phyloP scores from a whole-genome alignment of 2,888 invertebrate genomes.

The Nematopogon swammerdamellus region DNA sequence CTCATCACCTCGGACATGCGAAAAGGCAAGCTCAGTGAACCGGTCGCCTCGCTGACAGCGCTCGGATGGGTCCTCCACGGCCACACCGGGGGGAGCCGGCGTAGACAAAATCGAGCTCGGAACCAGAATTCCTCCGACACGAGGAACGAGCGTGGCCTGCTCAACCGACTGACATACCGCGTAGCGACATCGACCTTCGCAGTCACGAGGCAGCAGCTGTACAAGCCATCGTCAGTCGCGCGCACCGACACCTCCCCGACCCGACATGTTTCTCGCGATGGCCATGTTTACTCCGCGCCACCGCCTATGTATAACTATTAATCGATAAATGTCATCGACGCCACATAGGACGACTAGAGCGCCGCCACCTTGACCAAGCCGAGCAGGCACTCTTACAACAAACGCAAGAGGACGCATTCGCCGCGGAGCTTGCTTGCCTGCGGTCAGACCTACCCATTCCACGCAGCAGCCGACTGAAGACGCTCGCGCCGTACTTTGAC shows the following conservation, averaged over 20 bases:
- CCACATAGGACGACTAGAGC: neutral
- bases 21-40: neutral
- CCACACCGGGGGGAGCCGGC: neutral
- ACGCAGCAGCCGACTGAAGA: neutral
- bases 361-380: neutral
- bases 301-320: neutral
- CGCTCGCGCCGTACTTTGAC: neutral
- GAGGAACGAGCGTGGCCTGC: neutral
- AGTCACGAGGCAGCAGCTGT: neutral
- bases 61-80: conserved; percentile 2
- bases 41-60: neutral
- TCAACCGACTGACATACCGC: neutral
- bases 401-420: neutral
- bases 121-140: conserved; percentile 6
- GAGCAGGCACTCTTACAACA: neutral
- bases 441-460: neutral
- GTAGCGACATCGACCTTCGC: neutral
- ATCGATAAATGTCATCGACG: neutral
- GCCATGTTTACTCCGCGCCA: neutral
- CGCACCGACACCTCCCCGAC: neutral
- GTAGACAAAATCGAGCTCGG: neutral
- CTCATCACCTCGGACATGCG: neutral
- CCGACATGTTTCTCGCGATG: neutral
- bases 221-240: neutral
- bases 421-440: neutral